Evolutionary conservation across 2,113 vertebrate species (phyloP).

Genomic region (Ploceus nigricollis): DNA sequence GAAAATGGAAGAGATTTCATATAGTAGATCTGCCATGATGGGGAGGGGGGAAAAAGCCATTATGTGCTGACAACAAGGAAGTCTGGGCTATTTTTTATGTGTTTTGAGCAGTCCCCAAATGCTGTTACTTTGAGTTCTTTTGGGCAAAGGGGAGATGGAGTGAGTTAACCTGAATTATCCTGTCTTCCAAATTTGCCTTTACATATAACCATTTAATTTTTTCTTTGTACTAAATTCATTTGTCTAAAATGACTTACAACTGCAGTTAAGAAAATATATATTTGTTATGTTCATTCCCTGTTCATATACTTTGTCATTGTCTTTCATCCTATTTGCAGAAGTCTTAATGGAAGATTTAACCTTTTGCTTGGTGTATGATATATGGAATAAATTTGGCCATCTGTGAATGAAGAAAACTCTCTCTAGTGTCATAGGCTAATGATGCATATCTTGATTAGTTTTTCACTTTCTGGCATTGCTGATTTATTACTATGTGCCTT

Average conservation of each 20-base stretch:
- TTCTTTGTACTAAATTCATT: background rate
- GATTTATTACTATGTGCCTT: background rate
- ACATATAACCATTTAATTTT: background rate
- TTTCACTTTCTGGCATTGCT: background rate
- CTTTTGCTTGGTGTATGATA: background rate
- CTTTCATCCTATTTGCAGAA: background rate
- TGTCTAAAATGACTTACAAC: background rate
- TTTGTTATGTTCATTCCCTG: background rate
- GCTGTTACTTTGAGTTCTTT: background rate
- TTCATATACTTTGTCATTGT: background rate
- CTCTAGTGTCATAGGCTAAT: background rate
- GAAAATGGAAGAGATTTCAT: background rate
- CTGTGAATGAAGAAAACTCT: background rate
- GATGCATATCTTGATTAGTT: background rate
- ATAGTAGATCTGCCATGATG: background rate
- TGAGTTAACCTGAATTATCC: background rate
- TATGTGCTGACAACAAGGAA: background rate
- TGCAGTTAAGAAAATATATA: background rate
- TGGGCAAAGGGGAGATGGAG: background rate
- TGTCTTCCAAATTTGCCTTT: background rate
- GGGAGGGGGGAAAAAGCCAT: too few relatives aligned
- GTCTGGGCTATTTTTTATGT: background rate
- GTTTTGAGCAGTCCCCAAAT: background rate
- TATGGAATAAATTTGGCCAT: background rate
- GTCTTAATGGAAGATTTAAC: background rate